Conservation (phyloP, 92 coral and sea anemone genomes). For the Epizoanthus scotinus region DNA sequence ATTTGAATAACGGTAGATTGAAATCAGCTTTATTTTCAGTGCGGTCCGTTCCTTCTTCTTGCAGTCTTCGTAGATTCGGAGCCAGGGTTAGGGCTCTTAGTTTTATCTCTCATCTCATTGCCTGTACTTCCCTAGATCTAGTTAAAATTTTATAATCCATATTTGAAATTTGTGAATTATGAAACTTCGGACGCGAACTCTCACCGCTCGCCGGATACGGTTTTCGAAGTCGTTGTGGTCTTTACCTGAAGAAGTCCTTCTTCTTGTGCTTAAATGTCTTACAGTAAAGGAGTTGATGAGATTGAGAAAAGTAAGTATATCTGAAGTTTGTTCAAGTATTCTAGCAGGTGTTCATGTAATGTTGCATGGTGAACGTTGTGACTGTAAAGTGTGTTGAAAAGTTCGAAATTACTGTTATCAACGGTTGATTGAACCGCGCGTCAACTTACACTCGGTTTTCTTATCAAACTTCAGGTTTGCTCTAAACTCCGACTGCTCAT, state of each 20-base stretch:
- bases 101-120: not conserved
- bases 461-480: slow-evolving; percentile 70
- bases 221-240: slow-evolving; percentile 63
- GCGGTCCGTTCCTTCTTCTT: slow-evolving; percentile 13
- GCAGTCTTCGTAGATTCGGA: slow-evolving; percentile 29
- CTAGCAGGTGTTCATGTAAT: slow-evolving; percentile 1
- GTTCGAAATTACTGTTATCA: slow-evolving; percentile 15
- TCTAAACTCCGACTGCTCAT: slow-evolving; percentile 71
- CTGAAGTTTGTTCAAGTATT: not conserved
- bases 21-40: not conserved
- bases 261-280: slow-evolving; percentile 79
- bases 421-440: slow-evolving; percentile 47
- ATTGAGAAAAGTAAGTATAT: slow-evolving; percentile 80
- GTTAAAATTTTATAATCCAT: not conserved
- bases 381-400: no score
- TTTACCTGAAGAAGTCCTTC: slow-evolving; percentile 86
- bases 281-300: slow-evolving; percentile 76
- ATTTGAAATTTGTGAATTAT: slow-evolving; percentile 39
- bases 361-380: not conserved
- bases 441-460: slow-evolving; percentile 15
- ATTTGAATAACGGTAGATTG: slow-evolving; percentile 38
- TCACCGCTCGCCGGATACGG: slow-evolving; percentile 66
- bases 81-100: slow-evolving; percentile 17
- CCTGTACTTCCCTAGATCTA: not conserved
- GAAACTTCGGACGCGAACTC: slow-evolving; percentile 78